Conservation (phyloP, 2,888 invertebrate species). For the Sturmia bella region DNA sequence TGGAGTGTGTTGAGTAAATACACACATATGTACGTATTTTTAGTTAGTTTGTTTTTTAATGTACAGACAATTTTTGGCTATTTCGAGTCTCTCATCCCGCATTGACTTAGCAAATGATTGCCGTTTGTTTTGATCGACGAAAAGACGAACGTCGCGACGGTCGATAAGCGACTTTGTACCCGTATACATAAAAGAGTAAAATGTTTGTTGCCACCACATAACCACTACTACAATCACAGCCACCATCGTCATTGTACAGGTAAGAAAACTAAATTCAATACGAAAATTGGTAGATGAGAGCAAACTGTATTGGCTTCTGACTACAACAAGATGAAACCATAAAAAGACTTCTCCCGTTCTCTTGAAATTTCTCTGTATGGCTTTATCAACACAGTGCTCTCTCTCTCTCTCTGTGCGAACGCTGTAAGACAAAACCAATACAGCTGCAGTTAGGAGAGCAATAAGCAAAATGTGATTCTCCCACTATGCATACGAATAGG, state of each 20-base stretch:
- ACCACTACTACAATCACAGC: conserved; percentile 11
- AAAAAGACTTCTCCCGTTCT: conserved; percentile 59
- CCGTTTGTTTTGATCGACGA: conserved; percentile 34
- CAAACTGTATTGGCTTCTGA: not conserved
- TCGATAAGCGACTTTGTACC: conserved; percentile 46
- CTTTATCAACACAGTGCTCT: conserved; percentile 17
- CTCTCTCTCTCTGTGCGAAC: not conserved
- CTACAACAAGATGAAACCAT: conserved; percentile 68
- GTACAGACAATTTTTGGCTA: conserved; percentile 51
- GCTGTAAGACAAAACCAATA: conserved; percentile 24
- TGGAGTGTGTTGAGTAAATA: conserved; percentile 49
- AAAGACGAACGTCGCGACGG: conserved; percentile 54
- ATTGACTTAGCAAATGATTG: conserved; percentile 26
- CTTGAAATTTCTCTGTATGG: not conserved
- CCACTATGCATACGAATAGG: conserved; percentile 62
- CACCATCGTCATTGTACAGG: conserved; percentile 38
- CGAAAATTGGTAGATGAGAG: conserved; percentile 36
- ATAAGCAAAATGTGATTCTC: conserved; percentile 49
- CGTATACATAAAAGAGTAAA: conserved; percentile 42
- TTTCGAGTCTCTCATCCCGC: conserved; percentile 54
- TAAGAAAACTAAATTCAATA: conserved; percentile 34
- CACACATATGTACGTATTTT: no score
- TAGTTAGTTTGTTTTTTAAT: conserved; percentile 41
- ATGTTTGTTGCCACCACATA: not conserved
- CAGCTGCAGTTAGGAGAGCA: conserved; percentile 15